Conservation (phyloP, 2,888 invertebrate genomes). For the Ophioninae sp. region DNA sequence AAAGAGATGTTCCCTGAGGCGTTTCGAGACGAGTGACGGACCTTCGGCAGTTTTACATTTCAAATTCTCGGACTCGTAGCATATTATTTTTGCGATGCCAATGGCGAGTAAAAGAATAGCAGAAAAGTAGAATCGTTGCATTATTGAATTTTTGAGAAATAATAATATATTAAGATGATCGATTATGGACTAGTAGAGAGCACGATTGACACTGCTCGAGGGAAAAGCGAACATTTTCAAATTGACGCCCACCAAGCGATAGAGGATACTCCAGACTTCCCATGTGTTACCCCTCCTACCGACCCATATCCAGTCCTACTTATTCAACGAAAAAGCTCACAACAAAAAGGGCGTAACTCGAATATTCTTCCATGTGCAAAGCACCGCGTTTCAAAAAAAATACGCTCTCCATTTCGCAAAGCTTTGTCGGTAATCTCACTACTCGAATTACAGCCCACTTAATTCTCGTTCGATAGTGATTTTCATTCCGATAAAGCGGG, state of each 20-base stretch:
- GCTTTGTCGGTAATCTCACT: conserved; percentile 3
- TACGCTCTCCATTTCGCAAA: not conserved
- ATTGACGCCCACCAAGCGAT: conserved; percentile 58
- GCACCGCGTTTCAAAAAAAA: not conserved
- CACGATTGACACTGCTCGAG: conserved; percentile 48
- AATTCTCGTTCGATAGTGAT: conserved; percentile 3
- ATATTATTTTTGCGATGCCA: conserved; percentile 14
- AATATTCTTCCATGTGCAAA: not conserved
- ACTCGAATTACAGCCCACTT: conserved; percentile 17
- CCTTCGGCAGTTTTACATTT: conserved; percentile 67
- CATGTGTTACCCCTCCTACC: conserved; percentile 43
- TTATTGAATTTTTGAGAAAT: conserved; percentile 6
- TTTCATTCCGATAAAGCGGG: not conserved
- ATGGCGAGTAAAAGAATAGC: conserved; percentile 25
- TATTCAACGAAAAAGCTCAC: not conserved
- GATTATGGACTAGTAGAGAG: conserved; percentile 41
- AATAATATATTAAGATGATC: conserved; percentile 2
- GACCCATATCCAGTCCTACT: not conserved
- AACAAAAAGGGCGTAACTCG: not conserved
- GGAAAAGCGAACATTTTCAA: conserved; percentile 34
- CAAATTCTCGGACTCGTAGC: conserved; percentile 23
- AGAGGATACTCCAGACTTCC: conserved; percentile 57
- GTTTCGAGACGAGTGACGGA: conserved; percentile 65
- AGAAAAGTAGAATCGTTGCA: conserved; percentile 31
- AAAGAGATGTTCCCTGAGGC: conserved; percentile 83